Base-by-base conservation (phyloP, 2,113 vertebrate genomes). In the Empidonax traillii region DNA sequence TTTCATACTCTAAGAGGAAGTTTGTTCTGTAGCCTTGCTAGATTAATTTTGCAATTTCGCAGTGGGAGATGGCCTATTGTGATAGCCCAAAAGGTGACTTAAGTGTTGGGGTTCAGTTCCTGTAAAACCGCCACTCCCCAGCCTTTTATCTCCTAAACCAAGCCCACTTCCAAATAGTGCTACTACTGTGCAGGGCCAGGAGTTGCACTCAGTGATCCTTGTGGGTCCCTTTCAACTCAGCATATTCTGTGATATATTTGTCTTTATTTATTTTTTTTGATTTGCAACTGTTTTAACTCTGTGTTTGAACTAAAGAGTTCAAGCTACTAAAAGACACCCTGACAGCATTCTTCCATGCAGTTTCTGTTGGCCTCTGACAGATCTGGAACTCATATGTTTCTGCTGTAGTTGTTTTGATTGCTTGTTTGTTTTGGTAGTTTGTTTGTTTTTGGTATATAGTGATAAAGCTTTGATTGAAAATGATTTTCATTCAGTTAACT, bases 81-180 rank as follows among this genome's bases (percentile, higher is more conserved):
- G 3, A 14, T 14, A 46, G 22, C 11, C 11, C 12, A 5, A 55
- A 67, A 21, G 10, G n/a, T 41, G 3, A 28, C 25, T 55, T 46
- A 58, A 52, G 4, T 46, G 7, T 74, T 52, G 44, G 18, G 21
- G 14, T 84, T 68, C 37, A 43, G 22, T 78, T 90, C 12, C 12
- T 33, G 58, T 71, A 77, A 73, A 65, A 59, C 16, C 0, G 1
- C 18, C 2, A 3, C 5, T 8, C 6, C 2, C 3, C 6, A 47
- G 8, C 2, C 5, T 41, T 94, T 76, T 47, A 51, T 73, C 18
- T 75, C 31, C 9, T 41, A 46, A 72, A 59, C 3, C 7, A 56
- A 65, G 18, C 19, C 17, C 16, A 55, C 17, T 8, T 15, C 16
- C 23, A 47, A 43, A 55, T 56, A 43, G 21, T 69, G 8, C 39